Base-by-base conservation (phyloP, 2,888 invertebrate species). In the Drosophila silvestris region DNA sequence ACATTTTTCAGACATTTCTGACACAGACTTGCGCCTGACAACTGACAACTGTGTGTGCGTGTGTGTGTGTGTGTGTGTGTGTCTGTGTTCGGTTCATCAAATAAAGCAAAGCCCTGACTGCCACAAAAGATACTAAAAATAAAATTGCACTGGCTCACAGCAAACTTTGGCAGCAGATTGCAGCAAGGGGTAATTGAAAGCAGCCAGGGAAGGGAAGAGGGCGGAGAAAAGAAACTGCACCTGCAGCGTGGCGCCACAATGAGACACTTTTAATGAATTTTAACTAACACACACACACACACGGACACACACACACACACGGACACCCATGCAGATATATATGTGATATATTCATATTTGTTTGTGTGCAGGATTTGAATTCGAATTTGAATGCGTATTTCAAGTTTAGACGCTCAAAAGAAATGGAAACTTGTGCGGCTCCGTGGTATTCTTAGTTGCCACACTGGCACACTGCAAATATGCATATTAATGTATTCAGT, bases 1-100 rank as follows among this genome's bases (percentile, higher is more conserved):
- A 82, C 72, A 79, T 72, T 81, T 68, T 81, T 76, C 76, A 78
- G 88, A 78, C 76, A 81, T 84, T 84, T 86, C 82, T 84, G 88
- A 88, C 87, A 78, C 74, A 78, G 80, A 80, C 71, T 74, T 87
- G 70, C 59, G 87, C 79, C 74, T 78, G 69, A 69, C 69, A 69
- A 69, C 69, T 69, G 68, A 57, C 69, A 52, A 52, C 19, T 47
- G 47, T 52, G 19, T 26, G 22, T 54, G 30, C 32, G 16, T 53
- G 39, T 56, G 26, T 54, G 50, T 35, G 9, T 53, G n/a, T 53
- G n/a, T 65, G 26, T 53, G 37, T 61, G 30, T 41, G 33, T 52
- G 51, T 62, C 44, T 72, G 52, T 71, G 33, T 67, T 52, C 9
- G 54, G 51, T 65, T 77, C 83, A 81, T 74, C 74, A 81, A 79